Percentiles rank a stretch among this genome's conserved stretches.
phyloP scores from a whole-genome alignment of 2,797 vertebrate genomes.

The Sebastes cheni region DNA sequence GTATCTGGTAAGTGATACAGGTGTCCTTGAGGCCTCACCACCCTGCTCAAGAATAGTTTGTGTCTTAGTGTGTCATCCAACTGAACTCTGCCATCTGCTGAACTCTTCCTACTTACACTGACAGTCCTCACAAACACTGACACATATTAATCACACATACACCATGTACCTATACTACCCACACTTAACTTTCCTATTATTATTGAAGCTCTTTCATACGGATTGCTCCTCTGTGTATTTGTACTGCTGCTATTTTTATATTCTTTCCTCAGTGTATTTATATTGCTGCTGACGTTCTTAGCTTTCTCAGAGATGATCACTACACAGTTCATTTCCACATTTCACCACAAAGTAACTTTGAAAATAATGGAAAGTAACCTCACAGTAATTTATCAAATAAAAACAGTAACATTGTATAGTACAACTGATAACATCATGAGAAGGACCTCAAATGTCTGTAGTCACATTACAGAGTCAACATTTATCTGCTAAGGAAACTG shows the following conservation, averaged over 20 bases:
- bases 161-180: background rate
- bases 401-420: background rate
- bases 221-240: background rate
- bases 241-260: background rate
- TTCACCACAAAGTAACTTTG: background rate
- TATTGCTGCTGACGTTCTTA: background rate
- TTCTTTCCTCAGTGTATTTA: background rate
- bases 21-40: background rate
- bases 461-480: background rate
- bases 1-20: background rate
- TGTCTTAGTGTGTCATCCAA: constrained; percentile 1
- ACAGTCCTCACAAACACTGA: constrained; percentile 11
- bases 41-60: constrained; percentile 9
- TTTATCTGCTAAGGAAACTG: background rate
- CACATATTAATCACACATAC: background rate
- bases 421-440: background rate
- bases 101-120: constrained; percentile 38
- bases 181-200: background rate
- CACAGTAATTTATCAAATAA: background rate
- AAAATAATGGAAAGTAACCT: background rate
- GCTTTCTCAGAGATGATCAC: background rate
- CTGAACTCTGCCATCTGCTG: constrained; percentile 56
- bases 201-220: background rate
- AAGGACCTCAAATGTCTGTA: background rate
- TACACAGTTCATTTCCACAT: background rate